A percentile compares a stretch with the other conserved stretches of the same genome.
phyloP scores from a whole-genome alignment of 92 coral and sea anemone species.

The Hydrozoanthus gracilis region DNA sequence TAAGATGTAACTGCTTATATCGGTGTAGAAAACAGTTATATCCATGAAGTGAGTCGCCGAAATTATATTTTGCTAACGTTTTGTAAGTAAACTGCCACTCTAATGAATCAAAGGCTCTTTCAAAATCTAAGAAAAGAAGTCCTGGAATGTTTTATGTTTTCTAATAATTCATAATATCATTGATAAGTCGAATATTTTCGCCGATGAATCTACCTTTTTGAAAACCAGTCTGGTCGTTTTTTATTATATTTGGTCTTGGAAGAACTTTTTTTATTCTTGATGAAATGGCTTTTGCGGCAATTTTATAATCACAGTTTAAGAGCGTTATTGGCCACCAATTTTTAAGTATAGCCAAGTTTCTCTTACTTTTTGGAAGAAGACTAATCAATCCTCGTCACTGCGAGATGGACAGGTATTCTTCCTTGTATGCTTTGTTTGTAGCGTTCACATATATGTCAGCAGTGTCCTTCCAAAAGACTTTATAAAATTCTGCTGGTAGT shows the following conservation, averaged over 20 bases:
- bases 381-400: slow-evolving; percentile 43
- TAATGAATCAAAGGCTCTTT: slow-evolving; percentile 57
- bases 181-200: slow-evolving; percentile 52
- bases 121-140: slow-evolving; percentile 49
- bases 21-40: background rate
- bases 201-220: background rate
- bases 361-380: slow-evolving; percentile 26
- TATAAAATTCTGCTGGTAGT: slow-evolving; percentile 25
- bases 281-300: slow-evolving; percentile 43
- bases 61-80: slow-evolving; percentile 41
- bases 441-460: slow-evolving; percentile 18
- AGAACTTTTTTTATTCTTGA: slow-evolving; percentile 34
- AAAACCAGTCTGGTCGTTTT: slow-evolving; percentile 46
- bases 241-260: slow-evolving; percentile 23
- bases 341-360: slow-evolving; percentile 32
- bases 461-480: background rate
- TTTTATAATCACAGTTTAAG: no score
- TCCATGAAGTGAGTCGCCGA: slow-evolving; percentile 35
- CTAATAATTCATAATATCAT: slow-evolving; percentile 48
- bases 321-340: background rate
- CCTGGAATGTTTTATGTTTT: slow-evolving; percentile 39
- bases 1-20: background rate
- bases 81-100: slow-evolving; percentile 50
- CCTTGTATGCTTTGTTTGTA: slow-evolving; percentile 50
- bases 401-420: slow-evolving; percentile 38